These are phyloP conservation scores for Syngnathus floridae DNA, from an alignment of 2,113 vertebrate genomes.

Conservation along the genomic window DNA sequence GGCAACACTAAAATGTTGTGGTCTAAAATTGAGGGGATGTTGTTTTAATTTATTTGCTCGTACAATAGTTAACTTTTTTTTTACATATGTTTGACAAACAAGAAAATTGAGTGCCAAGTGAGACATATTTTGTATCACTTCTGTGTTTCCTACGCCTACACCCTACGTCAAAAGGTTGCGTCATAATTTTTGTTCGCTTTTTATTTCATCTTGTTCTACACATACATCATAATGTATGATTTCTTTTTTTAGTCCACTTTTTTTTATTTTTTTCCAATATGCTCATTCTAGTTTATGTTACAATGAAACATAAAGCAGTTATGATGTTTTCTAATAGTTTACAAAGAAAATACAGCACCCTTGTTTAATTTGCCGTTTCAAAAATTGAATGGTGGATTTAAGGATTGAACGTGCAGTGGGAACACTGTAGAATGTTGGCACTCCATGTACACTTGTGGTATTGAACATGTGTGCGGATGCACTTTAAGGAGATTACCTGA, in stretches of 20 bases:
- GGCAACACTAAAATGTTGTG: neutral
- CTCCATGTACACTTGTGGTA: neutral
- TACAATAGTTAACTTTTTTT: neutral
- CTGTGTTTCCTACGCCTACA: neutral
- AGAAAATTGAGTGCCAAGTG: neutral
- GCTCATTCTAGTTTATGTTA: neutral
- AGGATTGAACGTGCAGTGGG: neutral
- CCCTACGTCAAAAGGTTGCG: neutral
- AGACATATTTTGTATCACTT: neutral
- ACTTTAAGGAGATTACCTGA: neutral
- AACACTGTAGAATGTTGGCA: neutral
- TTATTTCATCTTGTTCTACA: neutral
- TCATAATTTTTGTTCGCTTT: neutral
- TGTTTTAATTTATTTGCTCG: neutral
- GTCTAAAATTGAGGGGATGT: neutral
- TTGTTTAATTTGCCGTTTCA: neutral
- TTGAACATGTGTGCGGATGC: neutral
- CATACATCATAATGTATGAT: no score
- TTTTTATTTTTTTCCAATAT: neutral
- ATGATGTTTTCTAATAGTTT: neutral
- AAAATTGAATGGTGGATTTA: neutral
- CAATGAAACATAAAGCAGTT: no score
- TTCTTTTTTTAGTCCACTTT: neutral
- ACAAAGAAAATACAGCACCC: neutral
- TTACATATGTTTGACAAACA: neutral